Conservation (phyloP, 1,140 invertebrate species). For the Micrasema minimum region DNA sequence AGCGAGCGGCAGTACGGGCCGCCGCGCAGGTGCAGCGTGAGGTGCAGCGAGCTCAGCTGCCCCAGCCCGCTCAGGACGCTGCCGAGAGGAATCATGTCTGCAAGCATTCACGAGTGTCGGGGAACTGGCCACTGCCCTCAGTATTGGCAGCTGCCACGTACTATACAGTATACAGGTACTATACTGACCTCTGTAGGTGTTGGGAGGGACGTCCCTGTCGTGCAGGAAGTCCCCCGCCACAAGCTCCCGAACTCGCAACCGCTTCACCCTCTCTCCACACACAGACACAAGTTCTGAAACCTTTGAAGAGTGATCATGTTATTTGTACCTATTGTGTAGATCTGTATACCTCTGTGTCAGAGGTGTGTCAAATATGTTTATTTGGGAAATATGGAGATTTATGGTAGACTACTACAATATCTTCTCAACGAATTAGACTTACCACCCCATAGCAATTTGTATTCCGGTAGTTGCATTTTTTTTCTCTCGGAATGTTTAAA, state of each 20-base stretch:
- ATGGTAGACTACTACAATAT: too few relatives aligned
- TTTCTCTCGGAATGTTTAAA: too few relatives aligned
- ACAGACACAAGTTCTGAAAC: slow-evolving; percentile 47
- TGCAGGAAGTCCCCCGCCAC: slow-evolving; percentile 31
- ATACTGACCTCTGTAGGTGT: slow-evolving; percentile 34
- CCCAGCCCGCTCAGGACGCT: slow-evolving; percentile 46
- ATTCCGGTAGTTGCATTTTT: too few relatives aligned
- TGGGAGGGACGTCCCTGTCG: neutral
- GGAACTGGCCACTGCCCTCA: neutral
- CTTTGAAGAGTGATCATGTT: too few relatives aligned
- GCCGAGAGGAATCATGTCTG: slow-evolving; percentile 47
- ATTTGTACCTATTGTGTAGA: too few relatives aligned
- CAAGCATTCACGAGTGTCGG: neutral
- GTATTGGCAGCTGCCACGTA: too few relatives aligned
- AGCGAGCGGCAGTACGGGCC: slow-evolving; percentile 13
- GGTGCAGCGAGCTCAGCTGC: slow-evolving; percentile 40
- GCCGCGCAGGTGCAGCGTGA: slow-evolving; percentile 30
- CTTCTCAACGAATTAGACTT: too few relatives aligned
- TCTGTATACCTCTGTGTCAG: too few relatives aligned
- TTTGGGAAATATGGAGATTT: too few relatives aligned
- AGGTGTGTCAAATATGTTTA: too few relatives aligned
- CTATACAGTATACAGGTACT: neutral
- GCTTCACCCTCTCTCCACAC: slow-evolving; percentile 38
- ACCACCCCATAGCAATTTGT: too few relatives aligned
- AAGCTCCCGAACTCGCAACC: slow-evolving; percentile 29